phyloP scores from a whole-genome alignment of 2,888 invertebrate species.

The Rotaria sp. region DNA sequence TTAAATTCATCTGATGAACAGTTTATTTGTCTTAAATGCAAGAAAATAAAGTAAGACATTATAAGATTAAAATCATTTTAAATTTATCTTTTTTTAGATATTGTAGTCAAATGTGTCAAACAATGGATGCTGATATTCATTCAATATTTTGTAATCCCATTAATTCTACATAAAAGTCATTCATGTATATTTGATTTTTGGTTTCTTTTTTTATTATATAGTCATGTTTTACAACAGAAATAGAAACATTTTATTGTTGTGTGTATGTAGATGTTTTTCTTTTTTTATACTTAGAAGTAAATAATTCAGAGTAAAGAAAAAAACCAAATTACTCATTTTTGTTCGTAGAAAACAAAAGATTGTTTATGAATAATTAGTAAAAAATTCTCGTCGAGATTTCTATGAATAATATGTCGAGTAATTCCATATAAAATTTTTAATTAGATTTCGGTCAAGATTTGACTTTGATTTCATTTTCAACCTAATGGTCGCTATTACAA shows the following conservation, averaged over 20 bases:
- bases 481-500: too few relatives aligned
- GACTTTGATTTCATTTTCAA: too few relatives aligned
- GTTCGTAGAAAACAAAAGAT: too few relatives aligned
- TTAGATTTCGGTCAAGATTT: too few relatives aligned
- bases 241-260: not conserved
- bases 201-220: not conserved
- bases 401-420: too few relatives aligned
- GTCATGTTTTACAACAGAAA: not conserved
- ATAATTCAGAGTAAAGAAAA: too few relatives aligned
- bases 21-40: constrained; percentile 11
- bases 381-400: too few relatives aligned
- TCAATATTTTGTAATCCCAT: not conserved
- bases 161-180: not conserved
- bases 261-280: not conserved
- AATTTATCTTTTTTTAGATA: not conserved
- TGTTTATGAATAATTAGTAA: too few relatives aligned
- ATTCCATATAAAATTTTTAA: too few relatives aligned
- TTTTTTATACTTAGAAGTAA: not conserved
- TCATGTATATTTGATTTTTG: not conserved
- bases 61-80: not conserved
- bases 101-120: constrained; percentile 5
- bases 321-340: too few relatives aligned
- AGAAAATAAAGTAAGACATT: not conserved
- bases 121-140: constrained; percentile 1
- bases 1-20: not conserved